Evolutionary conservation across 2,113 vertebrate genomes (phyloP).

Genomic region (Paratilapia polleni): DNA sequence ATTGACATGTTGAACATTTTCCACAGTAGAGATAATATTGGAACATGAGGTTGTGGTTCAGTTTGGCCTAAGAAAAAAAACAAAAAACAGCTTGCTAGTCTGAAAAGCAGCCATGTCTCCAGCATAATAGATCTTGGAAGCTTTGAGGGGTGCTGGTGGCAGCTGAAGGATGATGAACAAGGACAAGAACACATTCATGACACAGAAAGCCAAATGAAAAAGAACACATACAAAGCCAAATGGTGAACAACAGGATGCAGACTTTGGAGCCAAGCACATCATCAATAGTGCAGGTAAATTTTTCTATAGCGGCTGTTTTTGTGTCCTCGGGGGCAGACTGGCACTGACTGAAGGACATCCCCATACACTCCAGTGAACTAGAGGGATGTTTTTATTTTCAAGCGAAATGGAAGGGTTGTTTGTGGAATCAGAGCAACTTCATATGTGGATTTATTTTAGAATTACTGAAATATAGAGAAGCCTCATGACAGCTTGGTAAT

Average conservation of each 20-base stretch:
- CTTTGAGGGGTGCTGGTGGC: constrained; percentile 17
- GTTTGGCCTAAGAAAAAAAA: background rate
- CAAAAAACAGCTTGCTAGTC: background rate
- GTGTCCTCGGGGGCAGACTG: constrained; percentile 26
- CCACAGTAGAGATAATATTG: constrained; percentile 5
- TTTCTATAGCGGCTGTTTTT: background rate
- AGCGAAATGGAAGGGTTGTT: constrained; percentile 9
- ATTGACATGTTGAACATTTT: background rate
- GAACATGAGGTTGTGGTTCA: constrained; percentile 31
- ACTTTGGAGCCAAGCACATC: constrained; percentile 13
- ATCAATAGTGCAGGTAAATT: constrained; percentile 6
- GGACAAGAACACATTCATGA: constrained; percentile 5
- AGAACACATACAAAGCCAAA: constrained; percentile 1
- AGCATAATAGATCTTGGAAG: constrained; percentile 20
- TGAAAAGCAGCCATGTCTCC: constrained; percentile 50
- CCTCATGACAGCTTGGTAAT: constrained; percentile 14
- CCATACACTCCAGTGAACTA: constrained; percentile 7
- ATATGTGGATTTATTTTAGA: constrained; percentile 34
- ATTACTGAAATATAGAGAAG: constrained; percentile 12
- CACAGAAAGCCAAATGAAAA: background rate
- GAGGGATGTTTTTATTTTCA: constrained; percentile 24
- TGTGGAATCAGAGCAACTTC: constrained; percentile 7
- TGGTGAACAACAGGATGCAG: constrained; percentile 4
- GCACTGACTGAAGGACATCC: constrained; percentile 48
- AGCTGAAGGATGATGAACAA: constrained; percentile 15